Base-by-base conservation (phyloP, 2,113 vertebrate genomes). In the Phycodurus eques region DNA sequence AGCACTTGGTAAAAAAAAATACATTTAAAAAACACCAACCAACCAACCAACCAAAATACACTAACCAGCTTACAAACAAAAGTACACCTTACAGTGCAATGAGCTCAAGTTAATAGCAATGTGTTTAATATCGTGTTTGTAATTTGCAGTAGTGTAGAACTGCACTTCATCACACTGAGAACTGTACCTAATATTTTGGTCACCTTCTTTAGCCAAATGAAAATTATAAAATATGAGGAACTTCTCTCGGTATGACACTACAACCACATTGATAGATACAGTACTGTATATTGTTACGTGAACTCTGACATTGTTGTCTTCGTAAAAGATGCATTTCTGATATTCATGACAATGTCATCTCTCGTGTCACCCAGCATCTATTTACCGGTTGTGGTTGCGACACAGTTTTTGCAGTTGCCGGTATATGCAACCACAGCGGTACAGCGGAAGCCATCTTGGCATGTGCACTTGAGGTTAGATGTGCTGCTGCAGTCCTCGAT, bases 371-470 rank as follows among this genome's bases (percentile, higher is more conserved):
- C 79, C 19, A 17, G 68, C 59, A 62, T 77, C 4, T 8, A 4
- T 3, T 87, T 81, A 89, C 85, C 81, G 8, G 46, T 12, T 49
- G 44, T 42, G 22, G 6, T 43, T 13, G 2, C 42, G 0, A 1
- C 49, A 67, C 88, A 89, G 3, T 8, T 1, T 60, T 3, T 64
- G 70, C 90, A 91, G 79, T 81, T 81, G 2, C 1, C 0, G 8
- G 66, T 51, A 0, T 5, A 0, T 0, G 0, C 0, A 2, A 31
- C 65, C 5, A 0, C 0, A 0, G 49, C 8, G 0, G 0, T n/a
- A 68, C 90, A 90, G 17, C 0, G 47, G 67, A 68, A 92, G 1
- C 90, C 90, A 0, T 2, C 27, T 56, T 76, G 17, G 13, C 89
- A 92, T 19, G 7, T 2, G 0, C 90, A 91, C 68, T 51, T 68